phyloP scores from a whole-genome alignment of 2,797 vertebrate genomes.

The Dryobates pubescens region DNA sequence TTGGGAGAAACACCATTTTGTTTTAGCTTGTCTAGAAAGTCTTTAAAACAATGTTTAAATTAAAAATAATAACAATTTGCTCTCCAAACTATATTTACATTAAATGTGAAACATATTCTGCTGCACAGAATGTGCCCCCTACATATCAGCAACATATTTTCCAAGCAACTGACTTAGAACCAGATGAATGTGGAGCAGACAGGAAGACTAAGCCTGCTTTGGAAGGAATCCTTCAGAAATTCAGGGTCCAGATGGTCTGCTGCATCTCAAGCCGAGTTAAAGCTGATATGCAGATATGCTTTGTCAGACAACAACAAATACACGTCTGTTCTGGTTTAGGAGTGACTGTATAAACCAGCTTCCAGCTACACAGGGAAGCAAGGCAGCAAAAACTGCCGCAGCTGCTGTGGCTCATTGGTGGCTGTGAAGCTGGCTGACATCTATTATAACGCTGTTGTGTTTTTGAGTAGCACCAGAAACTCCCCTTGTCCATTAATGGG shows the following conservation, averaged over 20 bases:
- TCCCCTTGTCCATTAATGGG: not conserved
- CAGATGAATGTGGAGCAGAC: not conserved
- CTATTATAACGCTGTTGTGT: rapidly evolving
- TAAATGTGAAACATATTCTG: not conserved
- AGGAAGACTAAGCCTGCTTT: slow-evolving; percentile 6
- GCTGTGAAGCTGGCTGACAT: rapidly evolving
- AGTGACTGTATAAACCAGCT: not conserved
- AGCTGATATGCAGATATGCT: not conserved
- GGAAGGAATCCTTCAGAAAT: slow-evolving; percentile 12
- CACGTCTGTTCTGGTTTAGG: not conserved
- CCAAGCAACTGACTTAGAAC: not conserved
- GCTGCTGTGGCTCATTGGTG: not conserved
- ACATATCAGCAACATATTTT: not conserved
- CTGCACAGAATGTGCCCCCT: not conserved
- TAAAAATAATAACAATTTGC: not conserved
- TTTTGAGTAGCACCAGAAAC: not conserved
- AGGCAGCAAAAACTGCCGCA: not conserved
- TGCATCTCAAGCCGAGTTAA: not conserved
- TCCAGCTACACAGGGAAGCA: not conserved
- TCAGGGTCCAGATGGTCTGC: slow-evolving; percentile 38
- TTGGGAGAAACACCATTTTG: not conserved
- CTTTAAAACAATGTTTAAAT: not conserved
- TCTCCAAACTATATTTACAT: not conserved
- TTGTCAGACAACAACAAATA: not conserved
- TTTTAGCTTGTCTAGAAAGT: not conserved